These are phyloP conservation scores for Microctenopoma lineatum DNA, from an alignment of 2,797 vertebrate genomes.

Conservation along the genomic window DNA sequence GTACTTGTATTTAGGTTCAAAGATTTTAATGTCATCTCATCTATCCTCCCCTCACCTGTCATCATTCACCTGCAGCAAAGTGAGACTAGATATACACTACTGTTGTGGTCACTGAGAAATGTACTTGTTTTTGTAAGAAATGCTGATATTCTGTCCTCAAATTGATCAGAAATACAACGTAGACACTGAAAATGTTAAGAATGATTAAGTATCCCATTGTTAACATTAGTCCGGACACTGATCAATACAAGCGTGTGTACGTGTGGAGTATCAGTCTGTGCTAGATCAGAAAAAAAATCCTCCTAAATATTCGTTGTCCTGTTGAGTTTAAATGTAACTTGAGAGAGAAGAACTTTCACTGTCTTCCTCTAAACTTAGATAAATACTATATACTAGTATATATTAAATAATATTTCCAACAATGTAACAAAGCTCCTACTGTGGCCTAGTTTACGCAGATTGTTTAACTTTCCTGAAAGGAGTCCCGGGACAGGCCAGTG, in stretches of 20 bases:
- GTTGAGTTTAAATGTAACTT: background rate
- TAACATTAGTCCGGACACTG: too few relatives aligned
- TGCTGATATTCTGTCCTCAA: too few relatives aligned
- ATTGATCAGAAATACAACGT: too few relatives aligned
- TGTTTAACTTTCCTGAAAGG: slow-evolving; percentile 56
- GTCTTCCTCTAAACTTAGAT: too few relatives aligned
- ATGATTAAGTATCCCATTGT: too few relatives aligned
- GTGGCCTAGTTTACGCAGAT: slow-evolving; percentile 61
- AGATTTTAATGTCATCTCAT: background rate
- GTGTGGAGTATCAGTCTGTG: too few relatives aligned
- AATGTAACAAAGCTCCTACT: slow-evolving; percentile 47
- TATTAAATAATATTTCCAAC: slow-evolving; percentile 7
- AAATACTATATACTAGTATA: too few relatives aligned
- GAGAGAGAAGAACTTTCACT: background rate
- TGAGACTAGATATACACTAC: background rate
- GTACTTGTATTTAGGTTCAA: background rate
- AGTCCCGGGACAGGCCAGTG: slow-evolving; percentile 54
- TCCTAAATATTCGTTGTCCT: too few relatives aligned
- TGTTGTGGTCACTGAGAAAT: too few relatives aligned
- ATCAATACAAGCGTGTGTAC: too few relatives aligned
- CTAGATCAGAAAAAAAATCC: too few relatives aligned
- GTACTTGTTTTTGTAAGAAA: background rate
- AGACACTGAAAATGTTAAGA: too few relatives aligned
- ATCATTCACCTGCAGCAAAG: background rate
- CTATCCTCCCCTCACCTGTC: background rate